Evolutionary conservation across 2,888 invertebrate genomes (phyloP).

Genomic region (Hoplodrina blanda): DNA sequence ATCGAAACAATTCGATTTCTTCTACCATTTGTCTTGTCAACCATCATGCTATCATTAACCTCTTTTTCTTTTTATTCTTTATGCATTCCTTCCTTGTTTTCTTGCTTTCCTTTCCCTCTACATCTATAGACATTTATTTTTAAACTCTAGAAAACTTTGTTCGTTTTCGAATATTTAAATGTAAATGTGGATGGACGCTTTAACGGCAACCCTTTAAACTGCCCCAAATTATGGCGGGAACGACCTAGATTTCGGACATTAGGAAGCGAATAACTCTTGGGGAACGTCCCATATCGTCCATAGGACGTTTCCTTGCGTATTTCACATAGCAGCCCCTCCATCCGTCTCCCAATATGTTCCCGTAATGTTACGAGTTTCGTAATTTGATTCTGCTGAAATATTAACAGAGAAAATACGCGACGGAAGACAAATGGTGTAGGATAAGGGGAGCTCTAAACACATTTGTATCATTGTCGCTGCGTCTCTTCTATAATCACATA

Average conservation of each 20-base stretch:
- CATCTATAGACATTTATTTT: too few species aligned
- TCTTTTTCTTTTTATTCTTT: too few species aligned
- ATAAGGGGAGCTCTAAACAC: constrained; percentile 62
- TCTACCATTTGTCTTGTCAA: too few species aligned
- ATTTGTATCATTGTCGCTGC: constrained; percentile 67
- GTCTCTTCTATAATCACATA: constrained; percentile 60
- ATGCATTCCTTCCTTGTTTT: too few species aligned
- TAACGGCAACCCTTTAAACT: constrained; percentile 66
- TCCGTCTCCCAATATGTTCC: constrained; percentile 82
- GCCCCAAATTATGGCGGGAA: constrained; percentile 71
- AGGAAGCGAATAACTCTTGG: constrained; percentile 80
- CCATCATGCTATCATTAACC: too few species aligned
- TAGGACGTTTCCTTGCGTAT: constrained; percentile 79
- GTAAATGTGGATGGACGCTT: too few species aligned
- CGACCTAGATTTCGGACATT: constrained; percentile 76
- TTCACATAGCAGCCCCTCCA: constrained; percentile 76
- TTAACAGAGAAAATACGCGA: constrained; percentile 83
- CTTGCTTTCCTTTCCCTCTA: too few species aligned
- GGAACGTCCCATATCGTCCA: constrained; percentile 77
- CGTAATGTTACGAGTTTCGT: constrained; percentile 80
- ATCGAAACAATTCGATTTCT: too few species aligned
- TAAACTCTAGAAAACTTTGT: too few species aligned
- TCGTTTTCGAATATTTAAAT: too few species aligned
- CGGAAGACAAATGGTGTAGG: constrained; percentile 75
- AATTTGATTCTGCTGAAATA: constrained; percentile 88